Percentiles rank a stretch among this genome's conserved stretches.
Conservation (phyloP, 1,140 invertebrate genomes). For the Probaryconus sp. region DNA sequence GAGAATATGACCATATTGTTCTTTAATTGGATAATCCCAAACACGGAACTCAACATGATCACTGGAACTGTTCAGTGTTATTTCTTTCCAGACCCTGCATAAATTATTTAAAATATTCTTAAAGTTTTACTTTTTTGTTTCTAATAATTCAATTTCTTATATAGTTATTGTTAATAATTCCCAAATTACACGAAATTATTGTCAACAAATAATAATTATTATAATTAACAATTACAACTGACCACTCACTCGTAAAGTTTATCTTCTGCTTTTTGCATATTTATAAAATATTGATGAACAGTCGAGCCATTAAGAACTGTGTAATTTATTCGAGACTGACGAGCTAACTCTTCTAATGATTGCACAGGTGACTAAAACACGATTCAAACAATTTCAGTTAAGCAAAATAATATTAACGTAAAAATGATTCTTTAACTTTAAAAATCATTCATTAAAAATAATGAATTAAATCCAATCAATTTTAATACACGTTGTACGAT, state of each 20-base stretch:
- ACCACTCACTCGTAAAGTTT: conserved; percentile 88
- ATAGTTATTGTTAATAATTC: too few relatives aligned
- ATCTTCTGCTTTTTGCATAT: conserved; percentile 94
- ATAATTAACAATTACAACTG: too few relatives aligned
- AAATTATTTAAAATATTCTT: conserved; percentile 24
- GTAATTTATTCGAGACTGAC: conserved; percentile 94
- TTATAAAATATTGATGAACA: conserved; percentile 91
- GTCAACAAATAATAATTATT: too few relatives aligned
- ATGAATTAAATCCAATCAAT: background rate
- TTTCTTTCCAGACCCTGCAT: conserved; percentile 91
- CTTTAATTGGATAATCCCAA: conserved; percentile 95
- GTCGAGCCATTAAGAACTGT: conserved; percentile 90
- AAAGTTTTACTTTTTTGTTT: background rate
- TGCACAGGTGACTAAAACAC: conserved; percentile 86
- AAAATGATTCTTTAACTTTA: conserved; percentile 1
- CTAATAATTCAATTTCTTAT: too few relatives aligned
- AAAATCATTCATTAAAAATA: conserved; percentile 8
- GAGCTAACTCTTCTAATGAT: conserved; percentile 90
- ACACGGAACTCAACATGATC: conserved; percentile 88
- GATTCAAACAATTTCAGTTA: background rate
- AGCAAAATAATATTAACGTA: background rate
- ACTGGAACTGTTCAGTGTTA: conserved; percentile 87
- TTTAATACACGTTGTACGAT: too few relatives aligned
- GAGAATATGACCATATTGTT: conserved; percentile 93
- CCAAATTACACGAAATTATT: too few relatives aligned